Evolutionary conservation across 1,140 invertebrate genomes (phyloP), one percentile per base, ranked within the genome.

Genomic region (Lepidurus arcticus): DNA sequence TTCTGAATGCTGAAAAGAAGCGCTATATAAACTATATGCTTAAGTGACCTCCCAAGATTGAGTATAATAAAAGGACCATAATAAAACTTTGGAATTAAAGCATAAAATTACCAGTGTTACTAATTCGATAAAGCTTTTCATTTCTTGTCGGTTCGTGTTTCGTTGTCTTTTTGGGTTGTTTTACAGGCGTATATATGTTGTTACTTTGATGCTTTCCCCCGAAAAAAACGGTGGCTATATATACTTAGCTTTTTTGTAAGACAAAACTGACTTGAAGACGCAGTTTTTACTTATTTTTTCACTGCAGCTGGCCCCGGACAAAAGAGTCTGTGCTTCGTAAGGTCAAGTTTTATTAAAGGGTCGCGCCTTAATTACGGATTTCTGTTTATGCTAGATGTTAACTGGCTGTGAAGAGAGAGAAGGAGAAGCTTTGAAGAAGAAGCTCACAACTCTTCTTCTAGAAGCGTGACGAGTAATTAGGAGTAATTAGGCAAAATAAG

Each of bases 401-500:
- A 65, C 16, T 65, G 13, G n/a, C 53, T n/a, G 21, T 65, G 34
- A 21, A 65, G 53, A 65, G 53, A 16, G 53, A 7, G 13, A 13
- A n/a, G 4, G 13, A 65, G 21, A 21, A 65, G 53, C 21, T 65
- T 34, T 34, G 34, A 34, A 34, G 34, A 34, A 34, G 34, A 34
- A 34, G 34, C 34, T 34, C 3, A 3, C 34, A 34, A 34, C 53
- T 21, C 45, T 21, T 65, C 21, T 65, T 21, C 8, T 13, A 21
- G 13, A 65, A 21, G 16, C 53, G 53, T 65, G 53, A 65, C 53
- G 53, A 65, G n/a, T 65, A 65, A 65, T 65, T 65, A 21, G 53
- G 53, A 65, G 53, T 65, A 65, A 65, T 65, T 65, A 65, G 53
- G 53, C 53, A 21, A 65, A 65, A n/a, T 65, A 65, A 65, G 8